These are phyloP conservation scores for Pantherophis vulpinus DNA, from an alignment of 2,797 vertebrate genomes.

Conservation along the genomic window DNA sequence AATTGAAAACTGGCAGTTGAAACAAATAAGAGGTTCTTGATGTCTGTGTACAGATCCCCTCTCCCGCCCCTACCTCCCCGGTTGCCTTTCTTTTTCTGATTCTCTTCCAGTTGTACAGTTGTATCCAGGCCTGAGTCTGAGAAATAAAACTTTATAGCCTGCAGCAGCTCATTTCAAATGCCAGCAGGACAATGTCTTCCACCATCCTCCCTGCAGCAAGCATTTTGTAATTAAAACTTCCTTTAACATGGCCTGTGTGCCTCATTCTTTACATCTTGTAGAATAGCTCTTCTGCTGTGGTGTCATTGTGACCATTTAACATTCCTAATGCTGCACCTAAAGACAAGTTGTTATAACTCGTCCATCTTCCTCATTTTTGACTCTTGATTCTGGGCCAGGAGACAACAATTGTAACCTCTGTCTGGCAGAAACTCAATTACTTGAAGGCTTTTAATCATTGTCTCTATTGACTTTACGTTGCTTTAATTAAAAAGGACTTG, in stretches of 20 bases:
- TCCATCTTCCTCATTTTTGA: background rate
- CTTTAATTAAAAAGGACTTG: background rate
- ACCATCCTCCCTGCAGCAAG: background rate
- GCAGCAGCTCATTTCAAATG: background rate
- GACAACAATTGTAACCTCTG: background rate
- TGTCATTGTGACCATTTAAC: background rate
- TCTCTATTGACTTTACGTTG: background rate
- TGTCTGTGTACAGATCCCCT: background rate
- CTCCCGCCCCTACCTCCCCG: no score
- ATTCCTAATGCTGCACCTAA: background rate
- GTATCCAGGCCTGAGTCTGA: background rate
- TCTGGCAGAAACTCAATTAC: background rate
- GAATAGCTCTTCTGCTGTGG: background rate
- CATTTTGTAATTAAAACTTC: background rate
- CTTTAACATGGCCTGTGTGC: background rate
- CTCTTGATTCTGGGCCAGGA: slow-evolving; percentile 21
- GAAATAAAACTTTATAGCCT: background rate
- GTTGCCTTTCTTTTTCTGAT: background rate
- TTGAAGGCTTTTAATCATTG: background rate
- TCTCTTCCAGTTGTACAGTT: background rate
- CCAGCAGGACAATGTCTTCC: background rate
- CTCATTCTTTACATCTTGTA: background rate
- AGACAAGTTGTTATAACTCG: background rate
- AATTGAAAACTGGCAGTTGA: background rate
- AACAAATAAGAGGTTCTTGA: background rate